phyloP scores from a whole-genome alignment of 2,113 vertebrate genomes.

The Agelaius tricolor region DNA sequence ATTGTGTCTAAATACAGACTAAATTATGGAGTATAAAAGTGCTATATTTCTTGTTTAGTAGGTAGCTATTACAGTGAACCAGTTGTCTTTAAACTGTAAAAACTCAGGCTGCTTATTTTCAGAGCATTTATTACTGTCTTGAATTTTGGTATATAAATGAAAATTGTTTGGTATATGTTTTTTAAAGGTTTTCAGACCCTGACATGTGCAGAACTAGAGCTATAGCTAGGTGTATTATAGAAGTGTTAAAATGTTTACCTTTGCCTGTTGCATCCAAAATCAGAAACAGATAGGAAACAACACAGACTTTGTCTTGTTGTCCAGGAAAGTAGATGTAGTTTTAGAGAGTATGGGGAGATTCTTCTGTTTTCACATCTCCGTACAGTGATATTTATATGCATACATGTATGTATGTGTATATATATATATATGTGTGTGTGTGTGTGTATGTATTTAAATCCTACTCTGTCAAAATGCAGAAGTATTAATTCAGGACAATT shows the following conservation, averaged over 20 bases:
- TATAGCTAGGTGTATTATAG: background rate
- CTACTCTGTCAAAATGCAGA: background rate
- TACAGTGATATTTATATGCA: background rate
- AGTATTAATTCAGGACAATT: background rate
- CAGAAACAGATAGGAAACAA: background rate
- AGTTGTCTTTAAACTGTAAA: background rate
- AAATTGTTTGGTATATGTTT: background rate
- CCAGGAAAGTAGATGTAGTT: background rate
- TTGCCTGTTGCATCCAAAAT: background rate
- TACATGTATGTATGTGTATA: background rate
- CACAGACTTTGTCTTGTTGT: background rate
- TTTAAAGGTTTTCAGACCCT: background rate
- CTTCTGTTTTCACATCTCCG: background rate
- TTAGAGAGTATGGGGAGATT: background rate
- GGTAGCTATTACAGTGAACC: background rate
- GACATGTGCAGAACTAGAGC: background rate
- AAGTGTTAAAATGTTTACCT: background rate
- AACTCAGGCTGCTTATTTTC: background rate
- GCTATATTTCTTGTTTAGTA: background rate
- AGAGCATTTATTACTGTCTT: background rate
- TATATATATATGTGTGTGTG: background rate
- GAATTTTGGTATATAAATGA: background rate
- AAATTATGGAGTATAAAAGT: constrained; percentile 27
- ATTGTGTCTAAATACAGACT: constrained; percentile 30
- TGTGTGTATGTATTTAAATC: background rate